These are phyloP conservation scores for Pitta sordida DNA, from an alignment of 2,113 vertebrate species.

Conservation along the genomic window DNA sequence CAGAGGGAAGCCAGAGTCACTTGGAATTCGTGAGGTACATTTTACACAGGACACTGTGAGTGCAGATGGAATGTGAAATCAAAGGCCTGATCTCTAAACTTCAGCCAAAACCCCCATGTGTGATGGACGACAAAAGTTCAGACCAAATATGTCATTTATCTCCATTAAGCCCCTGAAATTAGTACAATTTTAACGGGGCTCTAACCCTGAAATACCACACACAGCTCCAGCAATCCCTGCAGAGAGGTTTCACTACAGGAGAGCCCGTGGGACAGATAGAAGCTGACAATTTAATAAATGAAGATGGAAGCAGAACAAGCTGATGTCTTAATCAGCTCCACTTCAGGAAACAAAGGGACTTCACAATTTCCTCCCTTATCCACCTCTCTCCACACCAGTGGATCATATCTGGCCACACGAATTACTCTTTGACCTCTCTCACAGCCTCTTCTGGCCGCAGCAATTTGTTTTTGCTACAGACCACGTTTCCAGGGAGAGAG, in stretches of 20 bases:
- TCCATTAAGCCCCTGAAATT: neutral
- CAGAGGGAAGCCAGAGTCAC: neutral
- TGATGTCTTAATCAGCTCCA: slow-evolving; percentile 10
- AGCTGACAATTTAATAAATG: slow-evolving; percentile 22
- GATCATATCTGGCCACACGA: neutral
- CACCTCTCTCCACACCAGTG: neutral
- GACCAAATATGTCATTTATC: neutral
- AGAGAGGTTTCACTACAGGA: neutral
- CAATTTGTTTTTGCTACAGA: neutral
- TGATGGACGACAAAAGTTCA: neutral
- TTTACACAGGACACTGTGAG: accelerated
- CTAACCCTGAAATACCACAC: neutral
- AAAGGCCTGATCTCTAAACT: neutral
- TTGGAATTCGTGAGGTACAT: accelerated
- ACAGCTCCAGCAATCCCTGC: neutral
- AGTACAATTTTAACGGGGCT: neutral
- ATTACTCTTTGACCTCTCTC: neutral
- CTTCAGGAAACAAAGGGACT: neutral
- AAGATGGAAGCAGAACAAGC: neutral
- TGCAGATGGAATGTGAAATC: neutral
- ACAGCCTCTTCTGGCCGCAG: neutral
- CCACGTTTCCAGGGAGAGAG: neutral
- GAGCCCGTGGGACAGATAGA: neutral
- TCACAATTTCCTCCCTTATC: neutral
- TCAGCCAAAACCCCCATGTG: neutral